Percentiles rank a stretch among this genome's conserved stretches.
Conservation (phyloP, 2,888 invertebrate genomes). For the Melitaea athalia region DNA sequence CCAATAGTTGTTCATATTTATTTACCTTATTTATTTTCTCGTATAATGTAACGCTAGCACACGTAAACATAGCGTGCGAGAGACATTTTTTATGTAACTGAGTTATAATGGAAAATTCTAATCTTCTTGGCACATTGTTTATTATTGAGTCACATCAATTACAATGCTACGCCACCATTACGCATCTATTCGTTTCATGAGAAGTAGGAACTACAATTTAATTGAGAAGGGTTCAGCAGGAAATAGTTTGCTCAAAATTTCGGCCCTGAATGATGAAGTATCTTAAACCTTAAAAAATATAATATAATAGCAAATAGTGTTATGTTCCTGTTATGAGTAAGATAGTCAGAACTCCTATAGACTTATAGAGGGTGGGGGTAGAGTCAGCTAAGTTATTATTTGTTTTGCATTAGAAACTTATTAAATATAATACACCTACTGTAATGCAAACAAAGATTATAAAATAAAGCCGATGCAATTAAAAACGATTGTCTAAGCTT, state of each 20-base stretch:
- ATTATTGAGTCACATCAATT: slow-evolving; percentile 19
- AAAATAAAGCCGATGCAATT: background rate
- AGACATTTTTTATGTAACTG: background rate
- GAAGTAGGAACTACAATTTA: background rate
- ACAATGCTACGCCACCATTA: slow-evolving; percentile 5
- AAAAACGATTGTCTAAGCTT: background rate
- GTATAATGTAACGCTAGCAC: background rate
- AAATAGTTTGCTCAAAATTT: too few relatives aligned
- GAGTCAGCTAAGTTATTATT: too few relatives aligned
- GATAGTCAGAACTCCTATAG: too few relatives aligned
- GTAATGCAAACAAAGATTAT: too few relatives aligned
- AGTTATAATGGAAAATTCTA: slow-evolving; percentile 21
- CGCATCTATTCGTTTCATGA: slow-evolving; percentile 4
- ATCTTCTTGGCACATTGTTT: slow-evolving; percentile 16
- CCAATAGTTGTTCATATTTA: background rate
- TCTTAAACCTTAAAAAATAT: too few relatives aligned
- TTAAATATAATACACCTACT: too few relatives aligned
- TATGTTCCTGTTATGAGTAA: too few relatives aligned
- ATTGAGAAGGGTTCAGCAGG: too few relatives aligned
- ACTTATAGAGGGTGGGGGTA: too few relatives aligned
- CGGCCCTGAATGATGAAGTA: too few relatives aligned
- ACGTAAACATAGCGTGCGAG: slow-evolving; percentile 13
- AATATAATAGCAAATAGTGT: too few relatives aligned
- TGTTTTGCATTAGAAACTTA: too few relatives aligned
- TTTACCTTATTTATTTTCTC: background rate